Evolutionary conservation across 2,113 vertebrate species (phyloP).

Genomic region (Etheostoma cragini): DNA sequence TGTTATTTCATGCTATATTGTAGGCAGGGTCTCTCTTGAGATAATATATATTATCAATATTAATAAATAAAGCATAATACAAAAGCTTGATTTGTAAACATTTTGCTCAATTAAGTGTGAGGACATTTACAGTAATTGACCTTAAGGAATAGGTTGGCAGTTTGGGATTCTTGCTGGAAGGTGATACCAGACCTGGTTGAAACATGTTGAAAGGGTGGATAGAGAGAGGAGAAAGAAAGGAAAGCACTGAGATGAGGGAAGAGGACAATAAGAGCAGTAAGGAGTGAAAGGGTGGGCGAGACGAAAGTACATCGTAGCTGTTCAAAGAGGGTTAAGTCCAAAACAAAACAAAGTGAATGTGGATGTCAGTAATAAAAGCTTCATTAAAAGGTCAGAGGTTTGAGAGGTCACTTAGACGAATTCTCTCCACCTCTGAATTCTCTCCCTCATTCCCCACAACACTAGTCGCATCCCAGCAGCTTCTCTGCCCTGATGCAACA

Average conservation of each 20-base stretch:
- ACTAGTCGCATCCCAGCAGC: conserved; percentile 60
- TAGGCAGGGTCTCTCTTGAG: background rate
- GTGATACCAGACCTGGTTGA: background rate
- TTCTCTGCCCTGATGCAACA: conserved; percentile 69
- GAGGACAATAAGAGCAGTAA: conserved; percentile 24
- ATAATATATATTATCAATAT: background rate
- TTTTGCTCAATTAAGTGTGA: conserved; percentile 6
- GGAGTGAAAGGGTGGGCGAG: background rate
- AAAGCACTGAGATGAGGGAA: background rate
- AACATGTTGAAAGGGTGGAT: background rate
- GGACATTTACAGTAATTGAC: background rate
- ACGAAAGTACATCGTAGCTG: conserved; percentile 9
- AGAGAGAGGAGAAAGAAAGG: conserved; percentile 8
- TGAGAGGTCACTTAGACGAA: conserved; percentile 67
- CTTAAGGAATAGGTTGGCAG: background rate
- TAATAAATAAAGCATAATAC: background rate
- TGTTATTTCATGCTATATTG: background rate
- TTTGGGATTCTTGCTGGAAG: background rate
- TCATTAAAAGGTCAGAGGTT: conserved; percentile 78
- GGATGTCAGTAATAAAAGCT: conserved; percentile 74
- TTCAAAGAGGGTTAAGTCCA: conserved; percentile 67
- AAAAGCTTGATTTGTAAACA: background rate
- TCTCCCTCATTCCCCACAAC: conserved; percentile 68
- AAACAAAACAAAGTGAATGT: conserved; percentile 67
- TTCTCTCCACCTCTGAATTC: conserved; percentile 74